Conservation (phyloP, 2,888 invertebrate genomes). For the Agrotis segetum region DNA sequence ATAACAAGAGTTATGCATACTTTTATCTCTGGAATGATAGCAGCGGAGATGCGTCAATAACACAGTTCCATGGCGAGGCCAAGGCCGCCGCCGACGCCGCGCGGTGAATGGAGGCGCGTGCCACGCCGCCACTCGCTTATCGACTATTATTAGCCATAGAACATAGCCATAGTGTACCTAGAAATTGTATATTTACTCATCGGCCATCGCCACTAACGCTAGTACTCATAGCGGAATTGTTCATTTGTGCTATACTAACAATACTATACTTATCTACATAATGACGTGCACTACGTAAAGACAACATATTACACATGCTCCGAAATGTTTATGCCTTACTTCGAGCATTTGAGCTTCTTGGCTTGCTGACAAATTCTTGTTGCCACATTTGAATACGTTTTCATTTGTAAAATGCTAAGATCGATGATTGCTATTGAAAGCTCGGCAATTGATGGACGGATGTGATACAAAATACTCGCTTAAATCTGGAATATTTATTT, state of each 20-base stretch:
- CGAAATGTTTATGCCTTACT: constrained; percentile 50
- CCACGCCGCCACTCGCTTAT: constrained; percentile 76
- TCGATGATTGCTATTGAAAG: constrained; percentile 50
- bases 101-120: constrained; percentile 86
- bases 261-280: constrained; percentile 15
- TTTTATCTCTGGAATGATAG: constrained; percentile 58
- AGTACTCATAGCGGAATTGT: constrained; percentile 38
- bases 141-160: constrained; percentile 80
- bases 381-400: constrained; percentile 57
- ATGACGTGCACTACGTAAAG: constrained; percentile 26
- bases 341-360: constrained; percentile 56
- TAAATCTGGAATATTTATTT: constrained; percentile 34
- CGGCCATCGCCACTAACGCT: constrained; percentile 47
- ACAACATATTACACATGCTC: constrained; percentile 31
- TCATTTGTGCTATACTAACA: constrained; percentile 35
- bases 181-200: constrained; percentile 52
- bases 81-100: constrained; percentile 79
- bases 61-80: constrained; percentile 80
- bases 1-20: constrained; percentile 28
- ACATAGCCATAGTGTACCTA: constrained; percentile 72
- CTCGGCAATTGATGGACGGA: constrained; percentile 26
- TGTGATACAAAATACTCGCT: constrained; percentile 15
- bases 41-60: constrained; percentile 79
- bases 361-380: constrained; percentile 57
- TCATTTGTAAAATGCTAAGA: constrained; percentile 51